Conservation (phyloP, 2,888 invertebrate species). For the Osmoderma eremita region DNA sequence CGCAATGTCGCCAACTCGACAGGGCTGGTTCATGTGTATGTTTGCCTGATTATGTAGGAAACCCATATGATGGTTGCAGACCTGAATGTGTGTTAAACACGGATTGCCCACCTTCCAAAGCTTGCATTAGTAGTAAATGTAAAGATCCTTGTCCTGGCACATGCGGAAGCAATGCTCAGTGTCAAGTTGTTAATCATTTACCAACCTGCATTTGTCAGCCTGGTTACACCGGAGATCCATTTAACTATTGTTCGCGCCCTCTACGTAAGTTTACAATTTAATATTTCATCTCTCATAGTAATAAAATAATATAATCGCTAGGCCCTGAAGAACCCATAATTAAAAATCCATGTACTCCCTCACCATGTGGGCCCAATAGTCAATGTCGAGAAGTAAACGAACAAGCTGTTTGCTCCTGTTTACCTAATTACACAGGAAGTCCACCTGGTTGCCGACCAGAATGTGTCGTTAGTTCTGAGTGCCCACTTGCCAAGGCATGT, state of each 20-base stretch:
- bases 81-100: conserved; percentile 76
- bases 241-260: conserved; percentile 67
- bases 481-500: conserved; percentile 77
- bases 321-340: conserved; percentile 46
- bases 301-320: neutral
- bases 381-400: conserved; percentile 76
- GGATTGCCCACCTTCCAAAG: conserved; percentile 74
- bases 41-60: conserved; percentile 73
- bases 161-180: conserved; percentile 76
- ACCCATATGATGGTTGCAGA: conserved; percentile 77
- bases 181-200: conserved; percentile 74
- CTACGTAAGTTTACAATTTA: conserved; percentile 65
- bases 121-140: conserved; percentile 77
- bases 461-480: conserved; percentile 82
- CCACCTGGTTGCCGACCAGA: conserved; percentile 83
- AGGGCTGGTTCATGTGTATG: conserved; percentile 73
- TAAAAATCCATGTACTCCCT: conserved; percentile 73
- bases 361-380: conserved; percentile 77
- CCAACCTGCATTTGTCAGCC: conserved; percentile 72
- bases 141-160: conserved; percentile 77
- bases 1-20: conserved; percentile 70
- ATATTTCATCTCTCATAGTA: neutral
- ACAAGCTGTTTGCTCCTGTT: conserved; percentile 80
- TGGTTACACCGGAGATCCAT: conserved; percentile 75
- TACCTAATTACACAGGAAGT: conserved; percentile 76